Evolutionary conservation across 2,888 invertebrate genomes (phyloP), one percentile per base, ranked within the genome.

Genomic region (Timandra comae): DNA sequence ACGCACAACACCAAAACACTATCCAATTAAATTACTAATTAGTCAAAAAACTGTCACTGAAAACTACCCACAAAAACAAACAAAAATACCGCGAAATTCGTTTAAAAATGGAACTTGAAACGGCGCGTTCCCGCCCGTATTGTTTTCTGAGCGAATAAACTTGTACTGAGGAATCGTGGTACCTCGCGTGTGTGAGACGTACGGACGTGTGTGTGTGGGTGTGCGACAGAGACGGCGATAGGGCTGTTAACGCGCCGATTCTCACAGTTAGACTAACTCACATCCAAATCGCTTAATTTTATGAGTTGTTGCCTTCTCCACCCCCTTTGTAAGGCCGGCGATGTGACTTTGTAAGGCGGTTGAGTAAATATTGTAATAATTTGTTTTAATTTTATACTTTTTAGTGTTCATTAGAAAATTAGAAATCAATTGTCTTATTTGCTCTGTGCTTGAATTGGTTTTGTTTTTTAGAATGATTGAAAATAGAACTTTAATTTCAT

Each of bases 241-340:
- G 64, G 54, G 62, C 71, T 79, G 82, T 78, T 80, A 75, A 77
- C 82, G 78, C 81, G 75, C 57, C 84, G 77, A 75, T 81, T 73
- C 78, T 78, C 81, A 74, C 82, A 79, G 82, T 84, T 79, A 81
- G 78, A 86, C 86, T 86, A 85, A 84, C 85, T 81, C 80, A 71
- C 82, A 82, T 81, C 84, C 82, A 82, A 85, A 85, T 85, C 86
- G 85, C 85, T 86, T 86, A 84, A 86, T 86, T 86, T 86, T 86
- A 86, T 85, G 86, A 86, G 86, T 86, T 86, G 85, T 84, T 85
- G 85, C 84, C 84, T 84, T 81, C 85, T 82, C 85, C 85, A 84
- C 85, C 85, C 84, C 84, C 81, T 78, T 76, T 63, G 52, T 53
- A 52, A 53, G 52, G 50, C 50, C 53, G 35, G 38, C 49, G 69